These are phyloP conservation scores for Pterocles burchelli DNA, from an alignment of 2,113 vertebrate species.

Conservation along the genomic window DNA sequence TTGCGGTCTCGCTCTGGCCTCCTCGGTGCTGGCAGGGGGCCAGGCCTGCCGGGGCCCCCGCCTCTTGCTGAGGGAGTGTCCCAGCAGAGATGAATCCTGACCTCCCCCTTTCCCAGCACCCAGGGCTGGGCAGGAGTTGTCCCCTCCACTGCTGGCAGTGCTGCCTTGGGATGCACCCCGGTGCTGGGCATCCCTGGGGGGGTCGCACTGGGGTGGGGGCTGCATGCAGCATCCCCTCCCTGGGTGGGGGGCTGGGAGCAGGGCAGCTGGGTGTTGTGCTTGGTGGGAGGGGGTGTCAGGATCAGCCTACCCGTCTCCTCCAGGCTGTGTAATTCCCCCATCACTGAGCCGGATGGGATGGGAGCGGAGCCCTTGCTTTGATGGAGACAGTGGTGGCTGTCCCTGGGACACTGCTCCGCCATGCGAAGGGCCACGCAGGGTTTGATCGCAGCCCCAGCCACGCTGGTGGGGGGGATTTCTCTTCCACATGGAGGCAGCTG, in stretches of 20 bases:
- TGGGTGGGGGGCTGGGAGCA: not conserved
- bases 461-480: not conserved
- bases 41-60: conserved; percentile 33
- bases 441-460: not conserved
- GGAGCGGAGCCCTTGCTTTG: accelerated
- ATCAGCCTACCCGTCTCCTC: not conserved
- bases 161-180: not conserved
- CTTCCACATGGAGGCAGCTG: not conserved
- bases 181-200: not conserved
- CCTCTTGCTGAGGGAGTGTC: conserved; percentile 31
- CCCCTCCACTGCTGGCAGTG: not conserved
- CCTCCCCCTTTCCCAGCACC: not conserved
- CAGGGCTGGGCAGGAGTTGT: not conserved
- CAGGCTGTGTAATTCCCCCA: accelerated
- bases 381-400: not conserved
- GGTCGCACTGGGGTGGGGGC: not conserved
- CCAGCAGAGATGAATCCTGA: not conserved
- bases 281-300: not conserved
- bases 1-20: conserved; percentile 59
- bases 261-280: not conserved
- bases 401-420: not conserved
- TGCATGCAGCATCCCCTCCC: not conserved
- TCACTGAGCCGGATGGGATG: not conserved
- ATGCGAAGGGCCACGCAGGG: accelerated
- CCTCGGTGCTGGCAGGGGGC: conserved; percentile 15